These are phyloP conservation scores for Amphiprion percula DNA, from an alignment of 2,113 vertebrate genomes.

Conservation along the genomic window DNA sequence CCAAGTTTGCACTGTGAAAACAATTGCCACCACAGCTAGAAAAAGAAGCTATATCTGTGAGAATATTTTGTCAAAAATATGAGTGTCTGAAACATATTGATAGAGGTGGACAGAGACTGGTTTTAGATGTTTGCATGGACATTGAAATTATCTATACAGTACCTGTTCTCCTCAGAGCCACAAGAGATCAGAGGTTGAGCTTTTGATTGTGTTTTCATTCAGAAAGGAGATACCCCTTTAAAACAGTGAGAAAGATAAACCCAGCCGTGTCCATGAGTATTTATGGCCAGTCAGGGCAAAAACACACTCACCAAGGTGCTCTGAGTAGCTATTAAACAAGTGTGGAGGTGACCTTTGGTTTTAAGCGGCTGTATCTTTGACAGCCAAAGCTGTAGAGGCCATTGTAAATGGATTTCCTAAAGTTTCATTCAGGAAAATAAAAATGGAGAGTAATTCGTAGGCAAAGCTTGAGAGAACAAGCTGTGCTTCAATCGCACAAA, in stretches of 20 bases:
- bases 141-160: neutral
- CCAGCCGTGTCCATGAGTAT: conserved; percentile 60
- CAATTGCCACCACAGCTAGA: neutral
- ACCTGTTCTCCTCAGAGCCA: neutral
- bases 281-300: conserved; percentile 82
- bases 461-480: conserved; percentile 34
- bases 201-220: conserved; percentile 17
- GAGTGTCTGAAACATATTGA: neutral
- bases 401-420: conserved; percentile 77
- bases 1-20: neutral
- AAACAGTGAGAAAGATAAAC: conserved; percentile 63
- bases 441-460: conserved; percentile 57
- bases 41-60: neutral
- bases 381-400: conserved; percentile 71
- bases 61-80: neutral
- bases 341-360: conserved; percentile 74
- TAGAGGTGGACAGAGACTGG: neutral
- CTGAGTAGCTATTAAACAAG: conserved; percentile 81
- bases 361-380: conserved; percentile 69
- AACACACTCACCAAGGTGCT: conserved; percentile 68
- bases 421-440: conserved; percentile 76
- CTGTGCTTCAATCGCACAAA: conserved; percentile 33
- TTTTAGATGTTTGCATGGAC: neutral
- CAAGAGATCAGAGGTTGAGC: neutral
- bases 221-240: conserved; percentile 47